Conservation (phyloP, 2,113 vertebrate genomes). For the Cephalopholis sonnerati region DNA sequence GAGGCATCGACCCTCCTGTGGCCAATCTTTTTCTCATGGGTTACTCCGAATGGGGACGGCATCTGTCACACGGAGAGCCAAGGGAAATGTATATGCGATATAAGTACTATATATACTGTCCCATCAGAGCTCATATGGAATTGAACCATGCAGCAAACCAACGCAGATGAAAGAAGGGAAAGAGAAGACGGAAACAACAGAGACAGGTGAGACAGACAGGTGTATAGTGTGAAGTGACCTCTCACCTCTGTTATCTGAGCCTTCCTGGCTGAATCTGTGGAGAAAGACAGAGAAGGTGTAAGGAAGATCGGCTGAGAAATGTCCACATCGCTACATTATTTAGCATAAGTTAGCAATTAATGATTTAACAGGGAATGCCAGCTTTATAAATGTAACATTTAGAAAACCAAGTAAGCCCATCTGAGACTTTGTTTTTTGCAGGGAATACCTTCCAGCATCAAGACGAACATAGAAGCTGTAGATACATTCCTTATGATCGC, state of each 20-base stretch:
- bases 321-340: slow-evolving; percentile 35
- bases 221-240: slow-evolving; percentile 14
- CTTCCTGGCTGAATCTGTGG: slow-evolving; percentile 77
- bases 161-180: neutral
- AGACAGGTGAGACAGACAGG: slow-evolving; percentile 13
- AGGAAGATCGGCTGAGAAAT: slow-evolving; percentile 11
- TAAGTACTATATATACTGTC: neutral
- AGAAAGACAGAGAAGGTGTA: slow-evolving; percentile 47
- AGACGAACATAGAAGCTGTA: neutral
- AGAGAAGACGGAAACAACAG: neutral
- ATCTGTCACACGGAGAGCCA: slow-evolving; percentile 79
- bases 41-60: slow-evolving; percentile 84
- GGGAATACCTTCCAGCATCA: neutral
- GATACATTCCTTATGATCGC: no score
- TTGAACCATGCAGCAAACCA: slow-evolving; percentile 2
- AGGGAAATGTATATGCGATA: neutral
- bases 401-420: neutral
- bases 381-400: neutral
- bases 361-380: neutral
- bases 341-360: neutral
- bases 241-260: slow-evolving; percentile 83
- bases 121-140: neutral
- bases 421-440: neutral
- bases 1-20: slow-evolving; percentile 97
- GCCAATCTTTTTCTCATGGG: slow-evolving; percentile 93